Evolutionary conservation across 2,888 invertebrate species (phyloP), one percentile per base, ranked within the genome.

Genomic region (Margaritifera margaritifera): DNA sequence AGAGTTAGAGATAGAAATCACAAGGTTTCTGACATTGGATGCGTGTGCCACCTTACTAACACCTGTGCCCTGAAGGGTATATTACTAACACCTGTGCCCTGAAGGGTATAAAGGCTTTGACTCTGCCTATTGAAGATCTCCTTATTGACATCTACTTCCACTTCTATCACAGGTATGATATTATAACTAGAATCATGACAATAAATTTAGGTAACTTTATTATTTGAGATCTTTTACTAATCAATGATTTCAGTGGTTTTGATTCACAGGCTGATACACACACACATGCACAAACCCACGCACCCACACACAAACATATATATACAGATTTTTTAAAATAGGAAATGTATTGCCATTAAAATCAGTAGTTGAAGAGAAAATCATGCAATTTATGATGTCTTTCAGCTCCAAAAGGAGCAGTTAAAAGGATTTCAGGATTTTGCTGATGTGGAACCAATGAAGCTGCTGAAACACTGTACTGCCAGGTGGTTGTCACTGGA

Each of bases 401-500:
- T n/a, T n/a, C n/a, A n/a, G n/a, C n/a, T n/a, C n/a, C n/a, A n/a
- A 18, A 69, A 72, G 56, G 71, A 77, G 53, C 50, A 57, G 24
- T 69, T 63, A 50, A 76, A 71, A 31, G 68, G 68, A 22, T 72
- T 71, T 56, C 59, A 54, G 25, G 73, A 71, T 3, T 76, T 76
- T 64, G 63, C 68, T 4, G 73, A 76, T 62, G 67, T 64, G 20
- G 73, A 77, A 15, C 66, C 69, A 1, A 52, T 63, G 50, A 72
- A 75, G 64, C 58, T 78, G 11, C 42, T 76, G n/a, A 77, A 77
- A 27, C 66, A 72, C 62, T 69, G 67, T 55, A 20, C 55, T n/a
- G 70, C 74, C 55, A 57, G 70, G 54, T 74, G 74, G 70, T 61
- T 72, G 18, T 68, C 62, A 25, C 66, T 74, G 15, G 62, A 68